Percentiles rank a stretch among this genome's conserved stretches.
phyloP scores from a whole-genome alignment of 1,140 invertebrate species.

The Ptiloglossa arizonensis region DNA sequence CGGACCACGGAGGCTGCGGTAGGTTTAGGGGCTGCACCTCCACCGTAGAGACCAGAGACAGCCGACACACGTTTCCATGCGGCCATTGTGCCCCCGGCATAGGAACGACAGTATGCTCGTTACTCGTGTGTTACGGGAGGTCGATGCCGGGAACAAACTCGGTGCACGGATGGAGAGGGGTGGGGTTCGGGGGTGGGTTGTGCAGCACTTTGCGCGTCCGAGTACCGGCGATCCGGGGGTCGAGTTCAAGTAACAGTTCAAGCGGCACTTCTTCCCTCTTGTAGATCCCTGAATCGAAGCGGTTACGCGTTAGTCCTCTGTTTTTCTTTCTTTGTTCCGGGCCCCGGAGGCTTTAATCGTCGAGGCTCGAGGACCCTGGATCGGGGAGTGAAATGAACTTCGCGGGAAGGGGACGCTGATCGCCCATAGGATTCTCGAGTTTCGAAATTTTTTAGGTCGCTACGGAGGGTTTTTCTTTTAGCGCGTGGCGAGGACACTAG shows the following conservation, averaged over 20 bases:
- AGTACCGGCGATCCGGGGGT: constrained; percentile 14
- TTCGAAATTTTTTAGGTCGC: too few species aligned
- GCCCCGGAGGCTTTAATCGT: too few species aligned
- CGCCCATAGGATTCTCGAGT: too few species aligned
- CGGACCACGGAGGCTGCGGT: constrained; percentile 69
- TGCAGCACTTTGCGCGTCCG: constrained; percentile 23
- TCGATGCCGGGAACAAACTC: constrained; percentile 25
- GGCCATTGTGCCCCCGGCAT: constrained; percentile 28
- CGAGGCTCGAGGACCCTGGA: too few species aligned
- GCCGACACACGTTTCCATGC: constrained; percentile 23
- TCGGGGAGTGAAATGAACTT: too few species aligned
- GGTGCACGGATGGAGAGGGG: not conserved
- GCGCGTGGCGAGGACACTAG: too few species aligned
- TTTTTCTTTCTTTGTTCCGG: not conserved
- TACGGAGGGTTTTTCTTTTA: too few species aligned
- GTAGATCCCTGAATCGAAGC: not conserved
- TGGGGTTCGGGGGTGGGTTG: not conserved
- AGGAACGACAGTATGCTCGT: constrained; percentile 57
- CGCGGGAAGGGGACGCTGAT: too few species aligned
- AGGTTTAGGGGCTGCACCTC: constrained; percentile 62
- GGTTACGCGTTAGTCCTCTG: not conserved
- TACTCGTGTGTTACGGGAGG: constrained; percentile 60
- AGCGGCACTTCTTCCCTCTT: not conserved
- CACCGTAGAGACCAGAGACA: not conserved
- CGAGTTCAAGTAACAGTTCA: constrained; percentile 36